A percentile compares a stretch with the other conserved stretches of the same genome.
These are phyloP conservation scores for Euphydryas editha DNA, from an alignment of 2,888 invertebrate species.

Conservation along the genomic window DNA sequence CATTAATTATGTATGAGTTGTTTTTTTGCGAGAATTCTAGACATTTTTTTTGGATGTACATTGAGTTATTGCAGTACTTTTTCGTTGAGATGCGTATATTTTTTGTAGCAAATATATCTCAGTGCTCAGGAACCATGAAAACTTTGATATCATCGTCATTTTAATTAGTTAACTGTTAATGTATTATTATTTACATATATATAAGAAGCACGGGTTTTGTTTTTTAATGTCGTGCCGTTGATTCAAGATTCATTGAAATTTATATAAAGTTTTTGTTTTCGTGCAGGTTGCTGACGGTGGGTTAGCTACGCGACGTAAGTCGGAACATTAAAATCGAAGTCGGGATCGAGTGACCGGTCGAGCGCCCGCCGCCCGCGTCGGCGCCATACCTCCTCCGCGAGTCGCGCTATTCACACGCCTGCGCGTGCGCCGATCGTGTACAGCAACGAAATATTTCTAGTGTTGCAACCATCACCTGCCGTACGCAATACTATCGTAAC, in stretches of 20 bases:
- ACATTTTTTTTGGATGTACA: background rate
- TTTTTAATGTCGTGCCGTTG: background rate
- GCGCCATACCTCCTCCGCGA: slow-evolving; percentile 64
- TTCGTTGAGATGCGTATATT: background rate
- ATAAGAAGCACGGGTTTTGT: background rate
- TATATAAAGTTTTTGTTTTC: slow-evolving; percentile 34
- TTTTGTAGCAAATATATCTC: background rate
- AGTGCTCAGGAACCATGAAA: background rate
- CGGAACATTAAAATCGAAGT: slow-evolving; percentile 64
- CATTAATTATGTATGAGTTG: slow-evolving; percentile 1
- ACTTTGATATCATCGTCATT: background rate
- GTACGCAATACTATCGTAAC: slow-evolving; percentile 47
- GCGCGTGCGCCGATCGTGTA: slow-evolving; percentile 44
- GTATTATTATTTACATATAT: background rate
- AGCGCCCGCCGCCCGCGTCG: slow-evolving; percentile 49
- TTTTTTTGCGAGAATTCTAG: background rate
- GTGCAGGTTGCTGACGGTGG: slow-evolving; percentile 46
- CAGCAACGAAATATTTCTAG: slow-evolving; percentile 42
- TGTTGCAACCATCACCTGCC: slow-evolving; percentile 53
- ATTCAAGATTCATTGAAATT: background rate
- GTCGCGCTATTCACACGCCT: slow-evolving; percentile 55
- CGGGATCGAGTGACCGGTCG: slow-evolving; percentile 58
- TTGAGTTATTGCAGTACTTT: background rate
- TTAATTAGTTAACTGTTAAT: background rate
- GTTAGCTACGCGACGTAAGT: slow-evolving; percentile 42